Percentiles rank a stretch among this genome's conserved stretches.
These are phyloP conservation scores for Varanus salvator DNA, from an alignment of 2,113 vertebrate species.

Conservation along the genomic window DNA sequence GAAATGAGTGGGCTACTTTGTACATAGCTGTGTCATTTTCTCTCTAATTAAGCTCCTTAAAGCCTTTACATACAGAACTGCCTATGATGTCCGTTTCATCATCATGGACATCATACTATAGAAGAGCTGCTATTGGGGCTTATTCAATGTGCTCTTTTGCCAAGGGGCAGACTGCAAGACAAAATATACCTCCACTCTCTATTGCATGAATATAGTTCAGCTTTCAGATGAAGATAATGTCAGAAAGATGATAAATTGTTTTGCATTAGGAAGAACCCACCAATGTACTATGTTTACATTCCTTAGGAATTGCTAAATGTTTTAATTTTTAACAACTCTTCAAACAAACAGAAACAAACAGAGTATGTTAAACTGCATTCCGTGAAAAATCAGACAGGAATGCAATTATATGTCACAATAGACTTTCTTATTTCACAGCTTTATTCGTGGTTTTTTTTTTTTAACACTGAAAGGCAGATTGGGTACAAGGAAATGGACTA, in stretches of 20 bases:
- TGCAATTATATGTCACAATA: slow-evolving; percentile 70
- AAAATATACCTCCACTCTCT: not conserved
- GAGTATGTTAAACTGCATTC: slow-evolving; percentile 57
- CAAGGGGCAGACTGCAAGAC: not conserved
- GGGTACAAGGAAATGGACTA: slow-evolving; percentile 70
- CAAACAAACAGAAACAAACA: slow-evolving; percentile 29
- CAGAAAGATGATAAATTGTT: slow-evolving; percentile 15
- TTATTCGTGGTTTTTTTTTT: slow-evolving; percentile 71
- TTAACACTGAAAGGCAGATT: slow-evolving; percentile 69
- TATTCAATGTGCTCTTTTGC: not conserved
- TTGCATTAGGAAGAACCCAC: not conserved
- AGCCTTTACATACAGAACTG: slow-evolving; percentile 5
- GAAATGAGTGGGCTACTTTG: not conserved
- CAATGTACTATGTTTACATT: slow-evolving; percentile 28
- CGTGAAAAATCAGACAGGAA: slow-evolving; percentile 59
- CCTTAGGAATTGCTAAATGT: slow-evolving; percentile 14
- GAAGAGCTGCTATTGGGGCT: not conserved
- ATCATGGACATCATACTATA: not conserved
- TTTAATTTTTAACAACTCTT: slow-evolving; percentile 36
- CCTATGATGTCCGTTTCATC: slow-evolving; percentile 17
- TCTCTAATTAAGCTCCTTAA: not conserved
- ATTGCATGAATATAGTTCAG: not conserved
- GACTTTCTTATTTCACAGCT: slow-evolving; percentile 66
- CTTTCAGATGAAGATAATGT: slow-evolving; percentile 5
- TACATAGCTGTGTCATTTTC: not conserved